Percentiles rank a stretch among this genome's conserved stretches.
Evolutionary conservation across 2,888 invertebrate genomes (phyloP).

Genomic region (Polydrusus pterygomalis): DNA sequence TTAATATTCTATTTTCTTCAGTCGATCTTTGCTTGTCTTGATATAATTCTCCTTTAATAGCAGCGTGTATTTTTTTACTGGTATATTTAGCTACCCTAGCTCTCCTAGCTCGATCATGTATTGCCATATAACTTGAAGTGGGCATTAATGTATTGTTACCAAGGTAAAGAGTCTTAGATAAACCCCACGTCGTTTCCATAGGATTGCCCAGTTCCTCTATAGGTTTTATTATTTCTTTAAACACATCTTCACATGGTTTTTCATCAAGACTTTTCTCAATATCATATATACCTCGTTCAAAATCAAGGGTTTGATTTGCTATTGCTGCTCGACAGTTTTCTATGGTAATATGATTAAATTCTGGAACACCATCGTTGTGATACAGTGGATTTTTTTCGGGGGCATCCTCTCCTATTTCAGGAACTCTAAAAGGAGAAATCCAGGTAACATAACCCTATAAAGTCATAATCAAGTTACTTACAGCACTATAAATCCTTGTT

Average conservation of each 20-base stretch:
- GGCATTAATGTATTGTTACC: slow-evolving; percentile 87
- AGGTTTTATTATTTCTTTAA: slow-evolving; percentile 82
- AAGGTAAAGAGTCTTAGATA: slow-evolving; percentile 88
- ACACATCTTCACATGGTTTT: slow-evolving; percentile 76
- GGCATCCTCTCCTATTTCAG: slow-evolving; percentile 89
- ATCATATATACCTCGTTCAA: slow-evolving; percentile 83
- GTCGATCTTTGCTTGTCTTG: slow-evolving; percentile 66
- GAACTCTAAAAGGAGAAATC: slow-evolving; percentile 73
- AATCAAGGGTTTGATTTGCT: slow-evolving; percentile 87
- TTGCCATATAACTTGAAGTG: slow-evolving; percentile 83
- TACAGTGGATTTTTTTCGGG: slow-evolving; percentile 85
- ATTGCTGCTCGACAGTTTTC: slow-evolving; percentile 91
- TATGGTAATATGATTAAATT: slow-evolving; percentile 86
- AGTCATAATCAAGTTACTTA: slow-evolving; percentile 72
- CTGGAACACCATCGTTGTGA: slow-evolving; percentile 83
- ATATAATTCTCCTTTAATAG: slow-evolving; percentile 74
- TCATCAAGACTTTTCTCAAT: slow-evolving; percentile 77
- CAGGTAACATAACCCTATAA: slow-evolving; percentile 26
- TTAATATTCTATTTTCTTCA: slow-evolving; percentile 82
- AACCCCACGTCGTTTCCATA: slow-evolving; percentile 89
- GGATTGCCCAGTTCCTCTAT: slow-evolving; percentile 84
- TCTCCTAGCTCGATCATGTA: slow-evolving; percentile 85
- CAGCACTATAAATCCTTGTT: slow-evolving; percentile 82
- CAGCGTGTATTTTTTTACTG: slow-evolving; percentile 81
- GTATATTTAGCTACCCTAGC: slow-evolving; percentile 85